These are phyloP conservation scores for Spermophilus dauricus DNA, from an alignment of 2,113 vertebrate species.

Conservation along the genomic window DNA sequence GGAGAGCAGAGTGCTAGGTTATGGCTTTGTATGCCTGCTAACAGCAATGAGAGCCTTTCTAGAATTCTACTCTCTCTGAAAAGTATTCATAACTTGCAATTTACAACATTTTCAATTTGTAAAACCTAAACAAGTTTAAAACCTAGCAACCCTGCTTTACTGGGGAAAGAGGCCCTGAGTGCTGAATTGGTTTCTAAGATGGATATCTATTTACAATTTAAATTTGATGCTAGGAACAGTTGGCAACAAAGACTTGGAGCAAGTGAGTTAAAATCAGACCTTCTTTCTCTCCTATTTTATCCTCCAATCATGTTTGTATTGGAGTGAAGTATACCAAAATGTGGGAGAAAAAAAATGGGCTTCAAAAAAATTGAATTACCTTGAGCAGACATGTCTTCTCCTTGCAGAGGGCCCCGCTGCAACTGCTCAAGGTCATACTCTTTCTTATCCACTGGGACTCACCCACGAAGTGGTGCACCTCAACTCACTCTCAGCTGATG, in stretches of 20 bases:
- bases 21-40: too few relatives aligned
- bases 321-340: not conserved
- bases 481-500: not conserved
- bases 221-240: slow-evolving; percentile 69
- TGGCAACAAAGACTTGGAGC: slow-evolving; percentile 66
- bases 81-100: slow-evolving; percentile 67
- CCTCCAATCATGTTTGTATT: slow-evolving; percentile 25
- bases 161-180: slow-evolving; percentile 38
- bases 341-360: not conserved
- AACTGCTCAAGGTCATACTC: not conserved
- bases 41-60: not conserved
- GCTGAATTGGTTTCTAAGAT: slow-evolving; percentile 72
- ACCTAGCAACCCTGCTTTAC: slow-evolving; percentile 71
- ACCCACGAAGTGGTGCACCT: not conserved
- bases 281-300: slow-evolving; percentile 53
- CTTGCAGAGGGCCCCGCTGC: not conserved
- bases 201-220: slow-evolving; percentile 81
- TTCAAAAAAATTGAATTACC: not conserved
- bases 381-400: not conserved
- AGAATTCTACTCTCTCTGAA: not conserved
- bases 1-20: not conserved
- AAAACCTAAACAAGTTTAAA: slow-evolving; percentile 63
- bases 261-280: slow-evolving; percentile 68
- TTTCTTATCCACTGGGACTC: not conserved
- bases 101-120: slow-evolving; percentile 50